Percentiles rank a stretch among this genome's conserved stretches.
Conservation (phyloP, 2,888 invertebrate species). For the Rhaphigaster nebulosa region DNA sequence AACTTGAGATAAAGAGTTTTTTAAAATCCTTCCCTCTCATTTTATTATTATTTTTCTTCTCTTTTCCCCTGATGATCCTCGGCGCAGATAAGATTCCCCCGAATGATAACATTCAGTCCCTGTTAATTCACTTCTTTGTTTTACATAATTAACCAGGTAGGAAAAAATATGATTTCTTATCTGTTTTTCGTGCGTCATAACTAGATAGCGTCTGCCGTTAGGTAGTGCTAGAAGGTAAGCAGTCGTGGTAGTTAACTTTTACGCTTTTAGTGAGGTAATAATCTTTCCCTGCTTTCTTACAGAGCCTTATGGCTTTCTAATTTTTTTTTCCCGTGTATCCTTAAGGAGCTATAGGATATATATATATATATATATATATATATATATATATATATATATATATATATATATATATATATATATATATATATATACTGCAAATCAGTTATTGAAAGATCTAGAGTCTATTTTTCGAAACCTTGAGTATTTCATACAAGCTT, state of each 20-base stretch:
- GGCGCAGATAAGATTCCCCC: slow-evolving; percentile 53
- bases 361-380: no score
- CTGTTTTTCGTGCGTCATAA: slow-evolving; percentile 50
- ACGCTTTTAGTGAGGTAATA: background rate
- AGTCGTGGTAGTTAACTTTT: background rate
- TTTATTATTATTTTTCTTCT: slow-evolving; percentile 50
- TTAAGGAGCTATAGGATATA: background rate
- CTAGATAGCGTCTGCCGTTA: slow-evolving; percentile 37
- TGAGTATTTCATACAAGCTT: no score
- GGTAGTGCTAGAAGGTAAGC: background rate
- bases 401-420: no score
- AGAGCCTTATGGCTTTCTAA: background rate
- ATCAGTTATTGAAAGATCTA: no score
- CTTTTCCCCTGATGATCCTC: slow-evolving; percentile 53
- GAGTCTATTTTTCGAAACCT: no score
- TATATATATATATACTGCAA: no score
- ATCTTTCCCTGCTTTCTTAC: background rate
- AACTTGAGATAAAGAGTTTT: slow-evolving; percentile 49
- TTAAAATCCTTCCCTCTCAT: slow-evolving; percentile 46
- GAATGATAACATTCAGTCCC: slow-evolving; percentile 57
- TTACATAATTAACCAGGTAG: slow-evolving; percentile 58
- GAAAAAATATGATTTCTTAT: slow-evolving; percentile 48
- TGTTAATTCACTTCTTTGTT: slow-evolving; percentile 61
- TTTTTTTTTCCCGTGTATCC: background rate
- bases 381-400: no score